Percentiles rank a stretch among this genome's conserved stretches.
phyloP scores from a whole-genome alignment of 2,113 vertebrate species.

The Xiphorhynchus elegans region DNA sequence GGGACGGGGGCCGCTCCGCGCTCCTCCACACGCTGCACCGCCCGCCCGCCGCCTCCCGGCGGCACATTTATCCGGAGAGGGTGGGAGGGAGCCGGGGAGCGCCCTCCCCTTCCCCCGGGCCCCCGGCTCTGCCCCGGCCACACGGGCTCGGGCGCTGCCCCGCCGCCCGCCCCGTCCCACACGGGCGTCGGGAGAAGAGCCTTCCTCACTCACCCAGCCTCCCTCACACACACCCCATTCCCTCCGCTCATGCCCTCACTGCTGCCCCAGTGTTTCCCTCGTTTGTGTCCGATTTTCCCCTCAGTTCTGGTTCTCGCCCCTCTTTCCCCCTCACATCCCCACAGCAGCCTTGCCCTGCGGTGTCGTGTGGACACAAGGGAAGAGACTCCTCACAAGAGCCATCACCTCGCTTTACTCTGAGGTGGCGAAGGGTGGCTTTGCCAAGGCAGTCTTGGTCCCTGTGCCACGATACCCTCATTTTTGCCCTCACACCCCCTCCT shows the following conservation, averaged over 20 bases:
- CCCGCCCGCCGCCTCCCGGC: neutral
- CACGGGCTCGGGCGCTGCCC: neutral
- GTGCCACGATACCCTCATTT: accelerated
- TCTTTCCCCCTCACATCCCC: neutral
- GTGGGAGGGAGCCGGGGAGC: constrained; percentile 51
- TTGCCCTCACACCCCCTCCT: accelerated
- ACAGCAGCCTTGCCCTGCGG: neutral
- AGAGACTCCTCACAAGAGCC: neutral
- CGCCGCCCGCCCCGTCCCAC: too few relatives aligned
- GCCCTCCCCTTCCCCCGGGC: constrained; percentile 28
- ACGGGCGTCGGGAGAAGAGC: neutral
- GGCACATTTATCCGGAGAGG: constrained; percentile 33
- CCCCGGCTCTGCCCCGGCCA: constrained; percentile 1
- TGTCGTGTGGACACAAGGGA: neutral
- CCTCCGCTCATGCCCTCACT: neutral
- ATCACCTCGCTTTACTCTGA: accelerated
- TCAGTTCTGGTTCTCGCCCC: neutral
- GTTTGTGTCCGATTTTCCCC: neutral
- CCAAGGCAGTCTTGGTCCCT: neutral
- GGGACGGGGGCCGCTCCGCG: neutral
- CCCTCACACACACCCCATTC: neutral
- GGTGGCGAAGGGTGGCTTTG: neutral
- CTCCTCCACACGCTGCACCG: neutral
- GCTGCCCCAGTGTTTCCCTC: neutral
- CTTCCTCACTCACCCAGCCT: neutral